Base-by-base conservation (phyloP, 2,888 invertebrate species). In the Auanema sp. region DNA sequence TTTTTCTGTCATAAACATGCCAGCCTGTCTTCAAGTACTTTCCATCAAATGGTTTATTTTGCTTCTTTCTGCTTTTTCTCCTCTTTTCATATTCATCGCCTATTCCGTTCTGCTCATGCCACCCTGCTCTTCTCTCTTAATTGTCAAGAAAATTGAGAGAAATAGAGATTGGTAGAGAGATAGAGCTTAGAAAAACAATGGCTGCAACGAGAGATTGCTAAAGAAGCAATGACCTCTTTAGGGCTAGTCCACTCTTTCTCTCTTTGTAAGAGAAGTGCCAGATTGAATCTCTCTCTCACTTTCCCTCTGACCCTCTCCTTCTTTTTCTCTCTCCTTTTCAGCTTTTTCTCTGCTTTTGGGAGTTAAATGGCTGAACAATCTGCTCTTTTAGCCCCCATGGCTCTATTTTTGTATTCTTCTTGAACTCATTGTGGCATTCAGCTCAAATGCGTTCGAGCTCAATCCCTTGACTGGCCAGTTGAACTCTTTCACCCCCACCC, bases 371-470 rank as follows among this genome's bases (percentile, higher is more conserved):
- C 50, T n/a, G 50, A 18, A 21, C 50, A 50, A 24, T 33, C 33
- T 50, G 50, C 23, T 50, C 24, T 50, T 23, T 50, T 50, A 50
- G 23, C 50, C 12, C 12, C 11, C 50, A 23, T 23, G 24, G 23
- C 50, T 16, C 50, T 16, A 18, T 50, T 50, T 50, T 50, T 50
- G 21, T 50, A 21, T 50, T 24, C 50, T 12, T 50, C 50, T 16
- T 16, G 21, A 23, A 50, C 50, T 50, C 50, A 16, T 50, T 33
- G 33, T 53, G 21, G 14, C 40, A 16, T 53, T 16, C 0, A 33
- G 25, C 24, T 12, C 53, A 21, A 21, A 23, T 2, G 16, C 23
- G 33, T 53, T 11, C 42, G 18, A 40, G n/a, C 18, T 24, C 42
- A 42, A 42, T 21, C 41, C 23, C 43, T 41, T 23, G 18, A 14